These are phyloP conservation scores for Hyles vespertilio DNA, from an alignment of 1,140 invertebrate genomes.

Conservation along the genomic window DNA sequence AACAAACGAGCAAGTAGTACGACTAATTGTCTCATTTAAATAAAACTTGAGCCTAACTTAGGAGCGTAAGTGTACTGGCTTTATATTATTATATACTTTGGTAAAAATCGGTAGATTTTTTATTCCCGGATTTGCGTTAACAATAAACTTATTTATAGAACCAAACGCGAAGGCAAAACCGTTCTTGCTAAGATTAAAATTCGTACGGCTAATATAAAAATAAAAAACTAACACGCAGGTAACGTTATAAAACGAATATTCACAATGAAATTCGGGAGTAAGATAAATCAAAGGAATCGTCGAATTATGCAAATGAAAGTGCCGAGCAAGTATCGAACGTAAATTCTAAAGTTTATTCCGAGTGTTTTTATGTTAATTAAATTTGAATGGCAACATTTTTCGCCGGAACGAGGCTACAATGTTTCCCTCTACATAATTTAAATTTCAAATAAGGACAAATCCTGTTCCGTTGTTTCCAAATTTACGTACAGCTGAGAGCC, in stretches of 20 bases:
- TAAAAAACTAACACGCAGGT: no score
- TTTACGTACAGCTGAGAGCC: conserved; percentile 57
- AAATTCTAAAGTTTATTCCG: conserved; percentile 15
- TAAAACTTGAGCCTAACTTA: no score
- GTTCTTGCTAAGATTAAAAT: no score
- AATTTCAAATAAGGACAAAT: conserved; percentile 65
- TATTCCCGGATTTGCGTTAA: no score
- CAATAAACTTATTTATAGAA: no score
- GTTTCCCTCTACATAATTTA: conserved; percentile 47
- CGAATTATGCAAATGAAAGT: conserved; percentile 16
- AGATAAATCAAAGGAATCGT: conserved; percentile 2
- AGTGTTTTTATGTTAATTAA: conserved; percentile 25
- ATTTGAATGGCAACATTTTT: conserved; percentile 47
- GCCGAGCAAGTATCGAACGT: neutral
- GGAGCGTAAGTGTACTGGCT: no score
- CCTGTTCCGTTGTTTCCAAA: conserved; percentile 58
- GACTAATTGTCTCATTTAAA: no score
- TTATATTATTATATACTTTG: no score
- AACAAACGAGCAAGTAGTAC: no score
- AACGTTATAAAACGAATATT: neutral
- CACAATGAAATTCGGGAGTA: neutral
- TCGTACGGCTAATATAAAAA: no score
- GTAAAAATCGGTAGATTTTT: no score
- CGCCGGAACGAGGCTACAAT: conserved; percentile 30
- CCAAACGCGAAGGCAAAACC: no score